Evolutionary conservation across 2,113 vertebrate genomes (phyloP), one percentile per base, ranked within the genome.

Genomic region (Athene noctua): DNA sequence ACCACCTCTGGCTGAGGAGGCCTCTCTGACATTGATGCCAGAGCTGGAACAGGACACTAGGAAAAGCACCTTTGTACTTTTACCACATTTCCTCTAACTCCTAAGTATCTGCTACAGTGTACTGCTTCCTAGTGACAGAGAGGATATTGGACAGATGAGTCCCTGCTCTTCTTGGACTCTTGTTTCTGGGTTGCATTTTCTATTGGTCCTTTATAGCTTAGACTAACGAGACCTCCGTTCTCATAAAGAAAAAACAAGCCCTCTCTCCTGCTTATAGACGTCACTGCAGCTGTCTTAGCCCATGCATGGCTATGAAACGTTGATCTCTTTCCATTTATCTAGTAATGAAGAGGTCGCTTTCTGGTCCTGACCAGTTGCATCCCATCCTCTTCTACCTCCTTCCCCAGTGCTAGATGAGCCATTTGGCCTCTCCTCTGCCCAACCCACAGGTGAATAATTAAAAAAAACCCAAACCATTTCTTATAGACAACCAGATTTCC

Each of bases 401-500:
- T 55, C 30, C 22, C 59, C 87, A 61, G 15, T 36, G 79, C n/a
- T 36, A 49, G 65, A 46, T 49, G 75, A 82, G 79, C 42, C 52
- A 49, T 38, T 84, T n/a, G 44, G 68, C 40, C 23, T 49, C 21
- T 27, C 10, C 36, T 44, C 85, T 68, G 54, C 78, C 80, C 54
- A 80, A 51, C 32, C 29, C 61, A 97, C 71, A 93, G 84, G 84
- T 74, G 67, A 62, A 74, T 58, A 80, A 91, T 15, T 77, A 26
- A 27, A 84, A 87, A 88, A 87, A 72, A 42, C 29, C 44, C 74
- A 73, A 81, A 58, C 46, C 57, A 32, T 82, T 91, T 94, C 93
- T 86, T 92, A 68, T 38, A 94, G 92, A 86, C 78, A 86, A 92
- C 58, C 83, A 88, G 66, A 72, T 86, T 97, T 86, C 92, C 29